Conservation (phyloP, 2,797 vertebrate species). For the Tenualosa thibaudeaui region DNA sequence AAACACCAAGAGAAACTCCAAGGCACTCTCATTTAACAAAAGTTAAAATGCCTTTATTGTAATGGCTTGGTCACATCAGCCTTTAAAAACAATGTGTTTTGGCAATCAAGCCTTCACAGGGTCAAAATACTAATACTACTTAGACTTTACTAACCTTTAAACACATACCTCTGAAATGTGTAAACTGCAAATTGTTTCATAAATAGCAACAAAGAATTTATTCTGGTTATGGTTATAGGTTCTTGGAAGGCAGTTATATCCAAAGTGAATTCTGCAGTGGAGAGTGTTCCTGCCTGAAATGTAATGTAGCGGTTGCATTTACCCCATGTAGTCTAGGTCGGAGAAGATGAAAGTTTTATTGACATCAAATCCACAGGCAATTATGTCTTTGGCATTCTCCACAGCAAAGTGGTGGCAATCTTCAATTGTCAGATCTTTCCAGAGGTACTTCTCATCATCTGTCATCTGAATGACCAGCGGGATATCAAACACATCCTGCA, state of each 20-base stretch:
- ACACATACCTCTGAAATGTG: not conserved
- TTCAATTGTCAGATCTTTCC: constrained; percentile 93
- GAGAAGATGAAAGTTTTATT: constrained; percentile 99
- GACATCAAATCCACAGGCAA: constrained; percentile 93
- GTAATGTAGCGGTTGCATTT: constrained; percentile 45
- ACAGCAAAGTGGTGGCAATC: constrained; percentile 82
- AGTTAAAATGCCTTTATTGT: no score
- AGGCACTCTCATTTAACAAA: no score
- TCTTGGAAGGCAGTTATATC: no score
- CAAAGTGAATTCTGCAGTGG: not conserved
- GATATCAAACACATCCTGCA: constrained; percentile 93
- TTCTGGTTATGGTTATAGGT: no score
- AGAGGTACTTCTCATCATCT: constrained; percentile 98
- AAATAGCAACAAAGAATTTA: not conserved
- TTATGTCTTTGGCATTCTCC: constrained; percentile 95
- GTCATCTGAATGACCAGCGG: constrained; percentile 95
- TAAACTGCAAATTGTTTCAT: not conserved
- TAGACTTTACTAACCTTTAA: no score
- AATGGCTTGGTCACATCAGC: no score
- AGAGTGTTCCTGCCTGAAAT: not conserved
- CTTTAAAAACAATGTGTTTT: no score
- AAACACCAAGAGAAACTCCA: no score
- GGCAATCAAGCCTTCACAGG: no score
- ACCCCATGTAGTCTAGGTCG: constrained; percentile 97
- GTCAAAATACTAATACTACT: no score